These are phyloP conservation scores for Colistium nudipinnis DNA, from an alignment of 2,113 vertebrate genomes.

Conservation along the genomic window DNA sequence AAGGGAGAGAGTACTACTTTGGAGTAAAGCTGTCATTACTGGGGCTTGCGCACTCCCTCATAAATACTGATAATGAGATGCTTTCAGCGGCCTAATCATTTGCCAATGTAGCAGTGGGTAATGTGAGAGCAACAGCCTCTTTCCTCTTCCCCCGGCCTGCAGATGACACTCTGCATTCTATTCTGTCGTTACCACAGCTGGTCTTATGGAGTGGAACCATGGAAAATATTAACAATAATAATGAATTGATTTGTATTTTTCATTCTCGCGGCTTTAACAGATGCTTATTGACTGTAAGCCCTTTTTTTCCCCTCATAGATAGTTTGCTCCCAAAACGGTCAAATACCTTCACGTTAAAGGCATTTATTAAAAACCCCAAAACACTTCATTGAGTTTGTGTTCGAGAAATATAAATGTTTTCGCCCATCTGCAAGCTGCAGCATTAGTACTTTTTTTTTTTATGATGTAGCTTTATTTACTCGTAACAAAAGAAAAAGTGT, in stretches of 20 bases:
- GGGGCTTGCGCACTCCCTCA: constrained; percentile 75
- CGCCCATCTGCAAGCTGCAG: too few relatives aligned
- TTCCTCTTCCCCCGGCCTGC: constrained; percentile 50
- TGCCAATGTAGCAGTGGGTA: constrained; percentile 68
- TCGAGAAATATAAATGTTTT: background rate
- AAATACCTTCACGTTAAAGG: background rate
- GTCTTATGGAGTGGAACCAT: background rate
- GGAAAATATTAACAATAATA: constrained; percentile 20
- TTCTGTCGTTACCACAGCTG: constrained; percentile 21
- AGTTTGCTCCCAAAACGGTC: background rate
- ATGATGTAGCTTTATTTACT: too few relatives aligned
- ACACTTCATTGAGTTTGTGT: too few relatives aligned
- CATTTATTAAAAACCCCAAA: too few relatives aligned
- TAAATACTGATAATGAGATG: constrained; percentile 84
- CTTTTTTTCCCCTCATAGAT: background rate
- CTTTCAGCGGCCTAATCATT: constrained; percentile 83
- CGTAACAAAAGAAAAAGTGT: too few relatives aligned
- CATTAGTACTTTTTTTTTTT: too few relatives aligned
- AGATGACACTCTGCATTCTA: constrained; percentile 54
- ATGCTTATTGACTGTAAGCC: background rate
- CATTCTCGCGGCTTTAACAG: too few relatives aligned
- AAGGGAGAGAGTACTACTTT: constrained; percentile 70
- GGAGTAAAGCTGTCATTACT: constrained; percentile 81
- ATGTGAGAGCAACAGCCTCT: constrained; percentile 65
- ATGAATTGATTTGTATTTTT: background rate